Conservation (phyloP, 1,140 invertebrate species). For the Polypedilum pembai region DNA sequence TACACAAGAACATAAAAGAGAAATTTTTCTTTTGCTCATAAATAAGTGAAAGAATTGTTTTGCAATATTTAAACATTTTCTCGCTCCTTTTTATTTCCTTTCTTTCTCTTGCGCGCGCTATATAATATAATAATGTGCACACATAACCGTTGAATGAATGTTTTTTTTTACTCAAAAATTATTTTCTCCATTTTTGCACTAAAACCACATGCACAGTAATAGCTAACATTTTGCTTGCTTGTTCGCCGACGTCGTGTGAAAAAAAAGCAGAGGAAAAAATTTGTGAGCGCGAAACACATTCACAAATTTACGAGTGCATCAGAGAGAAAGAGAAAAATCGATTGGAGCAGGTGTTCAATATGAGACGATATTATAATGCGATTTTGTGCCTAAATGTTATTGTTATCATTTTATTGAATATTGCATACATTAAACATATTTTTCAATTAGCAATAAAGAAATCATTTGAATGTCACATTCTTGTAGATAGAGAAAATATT, state of each 20-base stretch:
- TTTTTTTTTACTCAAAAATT: background rate
- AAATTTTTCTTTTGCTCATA: background rate
- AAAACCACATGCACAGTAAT: background rate
- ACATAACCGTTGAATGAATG: background rate
- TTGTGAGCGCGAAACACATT: background rate
- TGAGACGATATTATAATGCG: background rate
- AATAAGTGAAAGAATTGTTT: background rate
- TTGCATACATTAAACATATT: background rate
- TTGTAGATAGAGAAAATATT: too few species aligned
- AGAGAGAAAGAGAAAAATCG: background rate
- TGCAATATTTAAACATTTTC: slow-evolving; percentile 15
- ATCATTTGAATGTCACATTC: slow-evolving; percentile 8
- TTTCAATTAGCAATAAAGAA: slow-evolving; percentile 14
- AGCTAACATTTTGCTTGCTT: background rate
- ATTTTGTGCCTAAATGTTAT: slow-evolving; percentile 13
- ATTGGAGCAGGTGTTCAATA: background rate
- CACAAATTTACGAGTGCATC: background rate
- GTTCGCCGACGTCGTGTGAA: background rate
- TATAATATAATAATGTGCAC: background rate
- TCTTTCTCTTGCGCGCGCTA: background rate
- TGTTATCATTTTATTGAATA: slow-evolving; percentile 1
- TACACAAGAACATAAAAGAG: background rate
- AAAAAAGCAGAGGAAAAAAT: too few species aligned
- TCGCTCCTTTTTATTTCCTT: background rate
- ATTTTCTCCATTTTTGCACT: background rate